Evolutionary conservation across 1,140 invertebrate species (phyloP).

Genomic region (Hyles vespertilio): DNA sequence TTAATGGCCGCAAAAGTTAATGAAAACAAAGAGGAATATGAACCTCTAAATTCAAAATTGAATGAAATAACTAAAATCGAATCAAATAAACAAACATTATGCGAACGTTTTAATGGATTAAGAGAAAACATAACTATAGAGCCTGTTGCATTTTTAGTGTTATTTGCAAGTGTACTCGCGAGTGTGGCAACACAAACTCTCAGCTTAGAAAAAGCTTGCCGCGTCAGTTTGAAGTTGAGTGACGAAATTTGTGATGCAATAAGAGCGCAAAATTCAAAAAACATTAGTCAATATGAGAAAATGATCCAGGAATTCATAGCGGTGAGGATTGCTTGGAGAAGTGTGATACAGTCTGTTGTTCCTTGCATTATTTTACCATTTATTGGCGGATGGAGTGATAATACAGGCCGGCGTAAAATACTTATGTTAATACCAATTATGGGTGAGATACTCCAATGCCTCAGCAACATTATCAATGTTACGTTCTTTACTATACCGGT

Average conservation of each 20-base stretch:
- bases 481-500: slow-evolving; percentile 1
- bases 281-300: not conserved
- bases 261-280: not conserved
- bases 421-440: not conserved
- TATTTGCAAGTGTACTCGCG: slow-evolving; percentile 2
- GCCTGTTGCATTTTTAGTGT: not conserved
- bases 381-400: slow-evolving; percentile 6
- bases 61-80: not conserved
- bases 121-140: slow-evolving; percentile 4
- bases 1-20: too few species aligned
- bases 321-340: not conserved
- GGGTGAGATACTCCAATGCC: not conserved
- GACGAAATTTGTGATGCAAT: slow-evolving; percentile 80
- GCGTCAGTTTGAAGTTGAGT: slow-evolving; percentile 81
- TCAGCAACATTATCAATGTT: slow-evolving; percentile 3
- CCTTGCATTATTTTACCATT: not conserved
- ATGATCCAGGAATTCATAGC: slow-evolving; percentile 2
- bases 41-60: too few species aligned
- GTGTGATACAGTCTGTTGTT: not conserved
- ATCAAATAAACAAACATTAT: not conserved
- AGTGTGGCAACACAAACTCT: slow-evolving; percentile 82
- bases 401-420: slow-evolving; percentile 1
- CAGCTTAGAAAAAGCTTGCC: slow-evolving; percentile 85
- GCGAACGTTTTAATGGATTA: not conserved
- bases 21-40: too few species aligned